phyloP scores from a whole-genome alignment of 1,140 invertebrate species.

The Subanguina moxae region DNA sequence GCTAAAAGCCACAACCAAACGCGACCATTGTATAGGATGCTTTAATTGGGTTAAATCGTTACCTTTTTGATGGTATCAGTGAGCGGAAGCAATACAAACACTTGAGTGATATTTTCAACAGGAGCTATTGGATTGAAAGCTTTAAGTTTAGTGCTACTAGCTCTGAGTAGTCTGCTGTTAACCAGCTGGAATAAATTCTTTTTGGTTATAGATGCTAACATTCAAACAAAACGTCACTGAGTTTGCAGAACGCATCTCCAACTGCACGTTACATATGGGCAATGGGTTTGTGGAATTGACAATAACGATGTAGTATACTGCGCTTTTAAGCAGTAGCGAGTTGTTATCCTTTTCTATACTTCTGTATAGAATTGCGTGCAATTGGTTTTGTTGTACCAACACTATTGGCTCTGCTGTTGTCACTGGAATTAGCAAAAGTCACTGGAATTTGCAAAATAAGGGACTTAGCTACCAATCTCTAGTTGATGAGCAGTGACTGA shows the following conservation, averaged over 20 bases:
- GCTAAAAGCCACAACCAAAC: too few relatives aligned
- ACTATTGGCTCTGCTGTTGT: slow-evolving; percentile 13
- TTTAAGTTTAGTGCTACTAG: not conserved
- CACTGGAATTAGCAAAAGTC: not conserved
- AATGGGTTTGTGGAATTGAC: slow-evolving; percentile 1
- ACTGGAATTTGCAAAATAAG: too few relatives aligned
- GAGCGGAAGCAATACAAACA: slow-evolving; percentile 14
- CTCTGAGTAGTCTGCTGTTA: not conserved
- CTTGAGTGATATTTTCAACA: slow-evolving; percentile 17
- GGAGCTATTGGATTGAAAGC: slow-evolving; percentile 17
- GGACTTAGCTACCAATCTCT: slow-evolving; percentile 19
- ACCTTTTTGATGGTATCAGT: slow-evolving; percentile 5
- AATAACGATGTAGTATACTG: slow-evolving; percentile 8
- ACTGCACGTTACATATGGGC: slow-evolving; percentile 2
- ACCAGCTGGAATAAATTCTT: slow-evolving; percentile 15
- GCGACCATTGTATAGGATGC: too few relatives aligned
- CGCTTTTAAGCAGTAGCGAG: not conserved
- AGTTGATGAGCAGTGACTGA: slow-evolving; percentile 6
- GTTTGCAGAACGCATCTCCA: slow-evolving; percentile 14
- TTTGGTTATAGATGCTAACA: not conserved
- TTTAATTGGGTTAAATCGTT: not conserved
- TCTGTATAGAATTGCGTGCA: slow-evolving; percentile 11
- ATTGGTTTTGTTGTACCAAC: slow-evolving; percentile 13
- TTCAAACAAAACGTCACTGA: slow-evolving; percentile 4
- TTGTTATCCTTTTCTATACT: not conserved